Conservation (phyloP, 2,113 vertebrate genomes). For the Petromus typicus region DNA sequence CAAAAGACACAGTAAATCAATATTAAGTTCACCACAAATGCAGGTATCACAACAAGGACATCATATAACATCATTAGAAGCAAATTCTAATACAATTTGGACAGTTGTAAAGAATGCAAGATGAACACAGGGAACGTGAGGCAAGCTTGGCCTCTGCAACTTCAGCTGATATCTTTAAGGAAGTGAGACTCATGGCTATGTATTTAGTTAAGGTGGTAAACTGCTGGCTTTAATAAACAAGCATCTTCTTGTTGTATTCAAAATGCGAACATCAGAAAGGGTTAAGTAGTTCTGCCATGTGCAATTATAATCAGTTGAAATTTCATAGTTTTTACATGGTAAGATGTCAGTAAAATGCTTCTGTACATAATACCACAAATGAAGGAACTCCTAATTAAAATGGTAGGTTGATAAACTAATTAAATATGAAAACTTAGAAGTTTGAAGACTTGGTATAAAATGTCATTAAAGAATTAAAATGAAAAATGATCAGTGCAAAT, state of each 20-base stretch:
- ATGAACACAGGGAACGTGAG: conserved; percentile 64
- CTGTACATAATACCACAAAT: conserved; percentile 41
- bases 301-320: conserved; percentile 38
- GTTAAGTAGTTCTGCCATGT: conserved; percentile 52
- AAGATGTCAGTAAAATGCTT: conserved; percentile 11
- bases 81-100: conserved; percentile 87
- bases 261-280: conserved; percentile 55
- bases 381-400: conserved; percentile 71
- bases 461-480: conserved; percentile 77
- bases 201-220: conserved; percentile 54
- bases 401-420: conserved; percentile 29
- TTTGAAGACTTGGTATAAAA: conserved; percentile 36
- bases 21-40: conserved; percentile 87
- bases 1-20: conserved; percentile 89
- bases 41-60: conserved; percentile 86
- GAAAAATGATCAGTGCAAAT: conserved; percentile 65
- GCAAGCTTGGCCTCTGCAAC: conserved; percentile 79
- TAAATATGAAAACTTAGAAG: conserved; percentile 56
- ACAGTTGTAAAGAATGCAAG: conserved; percentile 84
- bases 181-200: conserved; percentile 31
- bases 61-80: conserved; percentile 91
- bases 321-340: conserved; percentile 43
- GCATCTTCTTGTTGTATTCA: conserved; percentile 10
- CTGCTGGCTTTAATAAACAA: conserved; percentile 24
- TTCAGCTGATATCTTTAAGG: conserved; percentile 70